phyloP scores from a whole-genome alignment of 2,113 vertebrate genomes.

The Cyanoderma ruficeps region DNA sequence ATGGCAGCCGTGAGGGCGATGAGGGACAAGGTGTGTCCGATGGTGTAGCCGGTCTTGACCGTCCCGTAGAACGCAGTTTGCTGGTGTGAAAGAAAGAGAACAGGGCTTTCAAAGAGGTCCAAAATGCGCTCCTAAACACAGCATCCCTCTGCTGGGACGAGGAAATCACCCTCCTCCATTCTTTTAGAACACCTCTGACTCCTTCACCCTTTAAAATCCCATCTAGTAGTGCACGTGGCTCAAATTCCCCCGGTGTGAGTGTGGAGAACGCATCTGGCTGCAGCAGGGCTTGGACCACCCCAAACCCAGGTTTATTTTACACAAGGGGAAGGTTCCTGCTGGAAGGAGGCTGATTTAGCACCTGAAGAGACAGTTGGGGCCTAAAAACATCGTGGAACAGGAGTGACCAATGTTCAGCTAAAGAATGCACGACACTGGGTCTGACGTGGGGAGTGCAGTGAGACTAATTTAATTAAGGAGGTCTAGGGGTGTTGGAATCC shows the following conservation, averaged over 20 bases:
- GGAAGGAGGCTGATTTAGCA: neutral
- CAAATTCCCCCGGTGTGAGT: fast-evolving
- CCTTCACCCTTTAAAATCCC: neutral
- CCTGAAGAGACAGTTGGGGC: neutral
- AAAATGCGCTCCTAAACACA: neutral
- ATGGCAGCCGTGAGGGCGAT: conserved; percentile 85
- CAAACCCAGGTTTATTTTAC: neutral
- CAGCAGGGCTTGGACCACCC: neutral
- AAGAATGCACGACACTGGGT: fast-evolving
- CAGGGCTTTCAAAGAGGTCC: neutral
- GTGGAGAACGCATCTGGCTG: fast-evolving
- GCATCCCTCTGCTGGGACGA: neutral
- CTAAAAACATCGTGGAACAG: neutral
- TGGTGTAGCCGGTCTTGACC: conserved; percentile 90
- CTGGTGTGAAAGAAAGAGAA: neutral
- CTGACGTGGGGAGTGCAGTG: fast-evolving
- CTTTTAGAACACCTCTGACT: neutral
- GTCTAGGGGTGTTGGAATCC: neutral
- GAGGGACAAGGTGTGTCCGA: conserved; percentile 91
- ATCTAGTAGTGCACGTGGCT: fast-evolving
- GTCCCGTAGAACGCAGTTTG: conserved; percentile 82
- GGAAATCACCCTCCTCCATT: neutral
- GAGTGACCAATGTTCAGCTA: neutral
- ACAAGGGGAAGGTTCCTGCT: neutral
- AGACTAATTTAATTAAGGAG: neutral